phyloP scores from a whole-genome alignment of 2,797 vertebrate genomes.

The Bradypodion ventrale region DNA sequence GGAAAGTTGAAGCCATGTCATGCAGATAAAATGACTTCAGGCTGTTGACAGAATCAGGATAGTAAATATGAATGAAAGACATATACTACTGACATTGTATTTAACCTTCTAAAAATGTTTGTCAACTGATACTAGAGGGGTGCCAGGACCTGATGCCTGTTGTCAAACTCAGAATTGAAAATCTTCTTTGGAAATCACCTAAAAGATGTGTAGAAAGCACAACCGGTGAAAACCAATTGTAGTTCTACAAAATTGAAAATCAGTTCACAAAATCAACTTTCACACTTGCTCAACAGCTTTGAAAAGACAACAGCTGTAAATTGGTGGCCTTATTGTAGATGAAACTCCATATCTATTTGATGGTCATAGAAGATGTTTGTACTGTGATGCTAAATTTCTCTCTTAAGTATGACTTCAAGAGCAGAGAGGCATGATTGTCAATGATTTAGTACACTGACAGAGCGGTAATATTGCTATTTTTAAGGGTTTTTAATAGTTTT shows the following conservation, averaged over 20 bases:
- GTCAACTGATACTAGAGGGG: neutral
- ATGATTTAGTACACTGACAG: conserved; percentile 21
- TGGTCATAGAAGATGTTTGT: conserved; percentile 3
- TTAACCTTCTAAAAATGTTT: neutral
- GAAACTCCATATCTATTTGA: neutral
- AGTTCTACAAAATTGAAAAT: neutral
- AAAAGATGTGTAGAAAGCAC: neutral
- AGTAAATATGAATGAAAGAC: neutral
- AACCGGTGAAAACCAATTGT: neutral
- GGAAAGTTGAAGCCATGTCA: neutral
- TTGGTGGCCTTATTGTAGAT: neutral
- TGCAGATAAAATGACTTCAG: neutral
- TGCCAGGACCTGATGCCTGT: neutral
- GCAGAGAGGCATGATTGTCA: neutral
- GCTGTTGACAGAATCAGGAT: neutral
- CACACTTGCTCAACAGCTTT: neutral
- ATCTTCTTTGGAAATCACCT: neutral
- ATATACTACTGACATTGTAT: neutral
- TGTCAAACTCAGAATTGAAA: neutral
- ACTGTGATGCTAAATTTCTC: conserved; percentile 11
- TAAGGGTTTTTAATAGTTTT: no score
- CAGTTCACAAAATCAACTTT: conserved; percentile 2
- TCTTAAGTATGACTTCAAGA: neutral
- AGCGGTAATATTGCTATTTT: no score
- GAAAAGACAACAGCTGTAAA: neutral